Evolutionary conservation across 2,113 vertebrate species (phyloP), one percentile per base, ranked within the genome.

Genomic region (Poeciliopsis turrubarensis): DNA sequence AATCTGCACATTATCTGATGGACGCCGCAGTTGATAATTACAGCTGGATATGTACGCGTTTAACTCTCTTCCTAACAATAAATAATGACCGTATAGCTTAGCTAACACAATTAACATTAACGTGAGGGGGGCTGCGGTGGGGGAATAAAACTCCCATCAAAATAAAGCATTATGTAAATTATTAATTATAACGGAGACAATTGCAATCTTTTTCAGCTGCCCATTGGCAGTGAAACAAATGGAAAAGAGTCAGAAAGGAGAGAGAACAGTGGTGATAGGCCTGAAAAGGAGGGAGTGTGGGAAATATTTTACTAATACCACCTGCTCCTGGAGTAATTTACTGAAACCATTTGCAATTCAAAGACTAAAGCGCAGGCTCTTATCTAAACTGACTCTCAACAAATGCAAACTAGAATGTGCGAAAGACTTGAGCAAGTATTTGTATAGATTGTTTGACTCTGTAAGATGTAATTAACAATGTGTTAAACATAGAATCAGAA

Each of bases 81-180:
- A 91, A 83, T 90, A 92, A 92, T 89, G 83, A 70, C 60, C 32
- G 81, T 73, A 57, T 25, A 85, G 83, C 80, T 87, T 86, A 77
- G 87, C 82, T 85, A 93, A 87, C 75, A 82, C 85, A 89, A 89
- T 92, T 89, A 91, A 86, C 87, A 80, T 54, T 70, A 72, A 79
- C 72, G 47, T 73, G 60, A 9, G 83, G 74, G 70, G 81, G 13
- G 39, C 12, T 13, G 14, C 0, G 14, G 60, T 7, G 83, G 74
- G 70, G 72, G 81, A 89, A 87, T 80, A 87, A 68, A 89, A 90
- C 86, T 86, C 89, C 84, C 84, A 37, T 72, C 65, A 77, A 82
- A 88, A 87, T 89, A 47, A 91, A 92, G 88, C 83, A 91, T 91
- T 89, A 93, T 91, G 89, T 93, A 88, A 94, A 93, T 93, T 89